A percentile compares a stretch with the other conserved stretches of the same genome.
These are phyloP conservation scores for Corydoras maculifer DNA, from an alignment of 2,113 vertebrate genomes.

Conservation along the genomic window DNA sequence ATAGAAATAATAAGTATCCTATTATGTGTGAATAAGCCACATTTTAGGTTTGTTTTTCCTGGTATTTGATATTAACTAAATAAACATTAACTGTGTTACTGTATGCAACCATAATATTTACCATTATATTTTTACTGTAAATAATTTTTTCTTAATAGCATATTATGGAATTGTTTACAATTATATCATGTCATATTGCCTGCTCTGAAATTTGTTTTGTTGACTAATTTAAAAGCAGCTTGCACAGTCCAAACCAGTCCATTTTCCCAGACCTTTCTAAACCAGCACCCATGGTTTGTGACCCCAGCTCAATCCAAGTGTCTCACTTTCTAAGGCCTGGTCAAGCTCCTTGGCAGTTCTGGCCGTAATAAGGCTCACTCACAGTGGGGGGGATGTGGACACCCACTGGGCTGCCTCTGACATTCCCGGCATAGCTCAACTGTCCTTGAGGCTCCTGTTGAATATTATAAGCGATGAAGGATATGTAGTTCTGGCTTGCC, in stretches of 20 bases:
- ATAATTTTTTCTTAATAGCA: too few species aligned
- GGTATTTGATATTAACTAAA: too few species aligned
- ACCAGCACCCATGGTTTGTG: conserved; percentile 15
- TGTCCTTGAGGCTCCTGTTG: conserved; percentile 35
- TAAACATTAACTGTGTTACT: too few species aligned
- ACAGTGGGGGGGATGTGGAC: conserved; percentile 28
- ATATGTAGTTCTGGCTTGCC: conserved; percentile 18
- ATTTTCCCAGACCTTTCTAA: conserved; percentile 40
- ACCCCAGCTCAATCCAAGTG: background rate
- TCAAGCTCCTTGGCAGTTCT: conserved; percentile 14
- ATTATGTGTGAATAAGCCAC: too few species aligned
- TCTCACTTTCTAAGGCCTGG: conserved; percentile 11
- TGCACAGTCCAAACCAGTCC: conserved; percentile 40
- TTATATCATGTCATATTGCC: background rate
- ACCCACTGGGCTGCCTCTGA: conserved; percentile 34
- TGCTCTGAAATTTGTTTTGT: background rate
- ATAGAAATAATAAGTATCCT: too few species aligned
- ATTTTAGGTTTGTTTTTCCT: too few species aligned
- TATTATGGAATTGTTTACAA: too few species aligned
- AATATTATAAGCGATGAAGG: conserved; percentile 37
- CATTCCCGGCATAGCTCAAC: conserved; percentile 46
- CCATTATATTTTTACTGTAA: too few species aligned
- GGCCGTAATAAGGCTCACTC: conserved; percentile 14
- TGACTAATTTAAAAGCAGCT: background rate
- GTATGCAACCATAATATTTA: too few species aligned